Base-by-base conservation (phyloP, 2,113 vertebrate genomes). In the Mungos mungo region DNA sequence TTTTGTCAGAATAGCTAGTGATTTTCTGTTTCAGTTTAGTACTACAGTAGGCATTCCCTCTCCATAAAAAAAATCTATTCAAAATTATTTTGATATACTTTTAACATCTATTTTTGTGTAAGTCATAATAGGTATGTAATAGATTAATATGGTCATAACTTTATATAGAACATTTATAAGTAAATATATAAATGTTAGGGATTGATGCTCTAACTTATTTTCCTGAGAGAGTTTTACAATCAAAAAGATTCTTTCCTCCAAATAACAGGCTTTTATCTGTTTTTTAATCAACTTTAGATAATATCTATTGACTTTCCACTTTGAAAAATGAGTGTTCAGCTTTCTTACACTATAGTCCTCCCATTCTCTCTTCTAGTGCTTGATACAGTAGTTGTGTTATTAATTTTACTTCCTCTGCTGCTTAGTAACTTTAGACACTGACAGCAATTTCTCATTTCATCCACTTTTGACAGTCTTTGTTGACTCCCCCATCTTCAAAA, bases 131-230 rank as follows among this genome's bases (percentile, higher is more conserved):
- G 72, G 84, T 8, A 25, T 71, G 7, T 76, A 89, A 54, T 38
- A 50, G 50, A 41, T 95, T 88, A 93, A 9, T 83, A 84, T 60
- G 82, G 87, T 82, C 57, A 79, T 88, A 79, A 60, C 3, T 93
- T 91, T 93, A 88, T 60, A 14, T 74, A 60, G 90, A 91, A 23
- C 88, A 65, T 79, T 84, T 90, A 57, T 90, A 92, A 74, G 21
- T 90, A 95, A 96, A 90, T 65, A 50, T 71, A 16, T 23, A 68
- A 27, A 47, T 82, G 9, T 69, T 47, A 54, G 29, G 29, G 31
- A 47, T 86, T 82, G 93, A 29, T 93, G 25, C 52, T 85, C 23
- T 92, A 65, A 95, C 79, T 52, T 94, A 77, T 80, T 95, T 97
- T 89, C 77, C 85, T 86, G 41, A 93, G 33, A 93, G 65, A 5